A percentile compares a stretch with the other conserved stretches of the same genome.
These are phyloP conservation scores for Philypnodon macrostomus DNA, from an alignment of 2,797 vertebrate species.

Conservation along the genomic window DNA sequence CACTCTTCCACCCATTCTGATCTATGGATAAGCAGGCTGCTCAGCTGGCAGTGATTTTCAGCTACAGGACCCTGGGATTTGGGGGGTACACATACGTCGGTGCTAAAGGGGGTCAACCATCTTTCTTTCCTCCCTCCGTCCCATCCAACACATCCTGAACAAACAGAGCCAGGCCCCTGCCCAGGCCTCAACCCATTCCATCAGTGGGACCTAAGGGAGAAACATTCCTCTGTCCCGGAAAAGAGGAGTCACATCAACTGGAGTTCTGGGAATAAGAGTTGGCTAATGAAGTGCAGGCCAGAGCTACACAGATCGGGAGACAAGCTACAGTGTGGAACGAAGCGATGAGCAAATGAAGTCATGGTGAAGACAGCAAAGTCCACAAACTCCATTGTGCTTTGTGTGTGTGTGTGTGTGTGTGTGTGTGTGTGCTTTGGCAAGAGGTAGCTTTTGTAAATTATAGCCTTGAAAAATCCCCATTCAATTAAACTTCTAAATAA, in stretches of 20 bases:
- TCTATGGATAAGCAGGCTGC: slow-evolving; percentile 55
- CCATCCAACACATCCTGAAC: slow-evolving; percentile 63
- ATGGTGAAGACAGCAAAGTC: slow-evolving; percentile 6
- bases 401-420: no score
- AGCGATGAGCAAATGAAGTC: slow-evolving; percentile 21
- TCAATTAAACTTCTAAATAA: slow-evolving; percentile 3
- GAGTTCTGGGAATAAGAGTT: slow-evolving; percentile 72
- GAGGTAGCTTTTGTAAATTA: slow-evolving; percentile 18
- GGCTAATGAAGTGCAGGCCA: slow-evolving; percentile 78
- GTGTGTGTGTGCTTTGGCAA: slow-evolving; percentile 34
- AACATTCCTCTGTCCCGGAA: slow-evolving; percentile 74
- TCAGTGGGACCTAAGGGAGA: slow-evolving; percentile 69
- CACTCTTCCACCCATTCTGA: slow-evolving; percentile 44
- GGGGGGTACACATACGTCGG: slow-evolving; percentile 7
- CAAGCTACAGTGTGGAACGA: slow-evolving; percentile 35
- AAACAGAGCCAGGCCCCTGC: slow-evolving; percentile 58
- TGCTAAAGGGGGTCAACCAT: slow-evolving; percentile 14
- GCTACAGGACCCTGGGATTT: slow-evolving; percentile 49
- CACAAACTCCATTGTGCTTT: no score
- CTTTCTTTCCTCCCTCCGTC: slow-evolving; percentile 36
- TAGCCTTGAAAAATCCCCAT: not conserved
- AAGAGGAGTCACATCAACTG: slow-evolving; percentile 73
- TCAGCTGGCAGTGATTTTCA: slow-evolving; percentile 76
- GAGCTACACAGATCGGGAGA: slow-evolving; percentile 25
- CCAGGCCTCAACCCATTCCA: slow-evolving; percentile 64